Evolutionary conservation across 2,888 invertebrate genomes (phyloP), one percentile per base, ranked within the genome.

Genomic region (Craniophora ligustri): DNA sequence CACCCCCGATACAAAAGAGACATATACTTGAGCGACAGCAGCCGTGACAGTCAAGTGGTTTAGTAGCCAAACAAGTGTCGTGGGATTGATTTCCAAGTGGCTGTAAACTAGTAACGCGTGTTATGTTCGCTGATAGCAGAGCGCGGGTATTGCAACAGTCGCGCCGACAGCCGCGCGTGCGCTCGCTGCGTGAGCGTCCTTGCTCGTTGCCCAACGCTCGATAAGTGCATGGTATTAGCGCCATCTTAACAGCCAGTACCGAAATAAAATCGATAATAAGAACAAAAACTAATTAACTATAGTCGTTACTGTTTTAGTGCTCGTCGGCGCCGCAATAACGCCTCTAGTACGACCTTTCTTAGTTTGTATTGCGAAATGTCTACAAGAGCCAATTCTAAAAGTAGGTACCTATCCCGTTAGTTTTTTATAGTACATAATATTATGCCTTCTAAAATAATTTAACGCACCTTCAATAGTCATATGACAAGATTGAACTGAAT

Each of bases 201-300:
- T 91, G 88, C 79, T 69, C 75, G 79, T 92, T 90, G 85, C 91
- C 72, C 86, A 89, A 91, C 83, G 53, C 44, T 75, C 82, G 72
- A 88, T 87, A 89, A 86, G 79, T 85, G 83, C 85, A 75, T 79
- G 69, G 76, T 81, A 79, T 83, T 82, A 81, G 79, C 82, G 78
- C 82, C 88, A 86, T 86, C 86, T 87, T 90, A 90, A 89, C 87
- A 90, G 88, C 87, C 68, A 78, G 70, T 67, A 71, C 78, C 45
- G 76, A 75, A 75, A 79, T 78, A 78, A 81, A 83, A 78, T 69
- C 58, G 10, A 58, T 60, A 80, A 83, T 82, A 81, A 85, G 77
- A 84, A 82, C 83, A 85, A 84, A 82, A 86, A 80, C 78, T 83
- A 88, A 88, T 88, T 87, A 88, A 87, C 82, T 78, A 71, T 71